phyloP scores from a whole-genome alignment of 2,113 vertebrate species.

The Etheostoma cragini region DNA sequence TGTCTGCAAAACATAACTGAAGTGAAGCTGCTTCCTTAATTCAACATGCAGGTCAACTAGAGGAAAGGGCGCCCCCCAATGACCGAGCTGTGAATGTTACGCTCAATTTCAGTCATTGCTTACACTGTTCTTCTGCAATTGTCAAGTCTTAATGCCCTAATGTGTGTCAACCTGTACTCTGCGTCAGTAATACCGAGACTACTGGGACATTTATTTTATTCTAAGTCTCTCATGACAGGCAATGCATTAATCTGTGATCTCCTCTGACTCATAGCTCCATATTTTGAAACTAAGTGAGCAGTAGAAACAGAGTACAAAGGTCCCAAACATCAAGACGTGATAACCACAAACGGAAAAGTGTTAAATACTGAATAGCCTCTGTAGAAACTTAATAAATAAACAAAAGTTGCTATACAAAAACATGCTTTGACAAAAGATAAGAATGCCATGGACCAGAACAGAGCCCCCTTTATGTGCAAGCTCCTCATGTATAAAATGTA shows the following conservation, averaged over 20 bases:
- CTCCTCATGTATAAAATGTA: slow-evolving; percentile 54
- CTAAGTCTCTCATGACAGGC: not conserved
- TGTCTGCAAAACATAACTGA: slow-evolving; percentile 56
- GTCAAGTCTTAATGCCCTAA: not conserved
- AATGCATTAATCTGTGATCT: slow-evolving; percentile 5
- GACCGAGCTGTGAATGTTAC: slow-evolving; percentile 30
- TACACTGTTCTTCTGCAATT: slow-evolving; percentile 3
- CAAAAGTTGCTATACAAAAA: slow-evolving; percentile 29
- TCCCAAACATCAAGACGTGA: not conserved
- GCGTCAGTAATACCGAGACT: not conserved
- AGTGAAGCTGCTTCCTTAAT: slow-evolving; percentile 30
- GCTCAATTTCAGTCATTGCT: not conserved
- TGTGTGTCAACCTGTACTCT: slow-evolving; percentile 13
- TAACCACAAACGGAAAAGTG: not conserved
- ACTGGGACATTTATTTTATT: not conserved
- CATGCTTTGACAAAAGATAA: slow-evolving; percentile 37
- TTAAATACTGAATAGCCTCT: not conserved
- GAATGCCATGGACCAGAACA: slow-evolving; percentile 32
- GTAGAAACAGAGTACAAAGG: not conserved
- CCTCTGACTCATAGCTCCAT: not conserved
- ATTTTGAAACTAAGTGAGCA: not conserved
- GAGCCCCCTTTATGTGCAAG: slow-evolving; percentile 13
- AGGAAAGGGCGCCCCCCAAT: slow-evolving; percentile 73
- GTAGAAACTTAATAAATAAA: not conserved
- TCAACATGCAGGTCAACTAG: slow-evolving; percentile 39